These are phyloP conservation scores for Istiophorus platypterus DNA, from an alignment of 2,113 vertebrate genomes.

Conservation along the genomic window DNA sequence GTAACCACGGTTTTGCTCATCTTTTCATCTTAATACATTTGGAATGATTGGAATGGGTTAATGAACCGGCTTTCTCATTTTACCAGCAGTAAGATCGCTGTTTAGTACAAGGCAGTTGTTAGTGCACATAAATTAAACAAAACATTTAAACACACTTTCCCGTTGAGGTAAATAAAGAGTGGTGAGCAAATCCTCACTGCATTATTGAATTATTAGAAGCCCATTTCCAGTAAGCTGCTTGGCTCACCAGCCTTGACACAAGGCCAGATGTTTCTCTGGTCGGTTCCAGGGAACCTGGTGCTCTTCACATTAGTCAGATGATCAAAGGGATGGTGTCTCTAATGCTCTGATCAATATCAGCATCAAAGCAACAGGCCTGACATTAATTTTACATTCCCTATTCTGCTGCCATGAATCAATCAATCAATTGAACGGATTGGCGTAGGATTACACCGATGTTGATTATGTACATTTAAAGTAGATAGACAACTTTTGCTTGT, in stretches of 20 bases:
- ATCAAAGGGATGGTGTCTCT: constrained; percentile 7
- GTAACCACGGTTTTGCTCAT: neutral
- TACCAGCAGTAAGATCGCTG: neutral
- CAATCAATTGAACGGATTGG: neutral
- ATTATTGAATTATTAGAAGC: constrained; percentile 37
- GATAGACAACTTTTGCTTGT: neutral
- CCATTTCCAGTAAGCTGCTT: constrained; percentile 45
- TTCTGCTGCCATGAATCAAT: constrained; percentile 17
- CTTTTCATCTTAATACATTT: neutral
- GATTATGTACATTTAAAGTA: neutral
- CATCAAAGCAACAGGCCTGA: neutral
- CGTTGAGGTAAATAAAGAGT: constrained; percentile 39
- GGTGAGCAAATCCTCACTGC: constrained; percentile 26
- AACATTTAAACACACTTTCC: constrained; percentile 7
- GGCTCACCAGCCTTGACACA: constrained; percentile 9
- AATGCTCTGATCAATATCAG: constrained; percentile 28
- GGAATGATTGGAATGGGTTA: neutral
- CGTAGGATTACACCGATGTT: neutral
- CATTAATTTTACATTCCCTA: constrained; percentile 1
- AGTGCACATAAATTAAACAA: constrained; percentile 11
- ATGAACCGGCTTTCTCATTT: neutral
- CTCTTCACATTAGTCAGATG: constrained; percentile 6
- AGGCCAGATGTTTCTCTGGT: constrained; percentile 25
- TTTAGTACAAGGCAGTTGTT: constrained; percentile 1
- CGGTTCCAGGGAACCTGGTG: constrained; percentile 8